Base-by-base conservation (phyloP, 1,140 invertebrate species). In the Apis dorsata region DNA sequence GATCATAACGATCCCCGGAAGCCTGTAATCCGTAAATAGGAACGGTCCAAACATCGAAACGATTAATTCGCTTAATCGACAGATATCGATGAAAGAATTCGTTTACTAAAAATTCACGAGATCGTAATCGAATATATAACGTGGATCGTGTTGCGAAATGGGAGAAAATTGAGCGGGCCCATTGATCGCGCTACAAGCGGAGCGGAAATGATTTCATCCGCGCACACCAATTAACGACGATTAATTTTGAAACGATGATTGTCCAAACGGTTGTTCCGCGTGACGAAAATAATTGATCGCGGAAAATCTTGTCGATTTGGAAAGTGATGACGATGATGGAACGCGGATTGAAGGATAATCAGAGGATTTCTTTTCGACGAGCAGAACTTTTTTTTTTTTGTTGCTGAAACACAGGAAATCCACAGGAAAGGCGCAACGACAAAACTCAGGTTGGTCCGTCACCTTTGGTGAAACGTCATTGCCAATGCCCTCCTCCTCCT, bases 391-490 rank as follows among this genome's bases (percentile, higher is more conserved):
- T 44, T 44, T 44, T 5, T 44, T 44, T 44, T 44, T 44, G 5
- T 5, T 44, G 5, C 5, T 44, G 34, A 44, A 44, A 44, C 34
- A 44, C 34, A 44, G 34, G 34, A 44, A 44, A 44, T 44, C 5
- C 34, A 7, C 34, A 12, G 28, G 10, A 66, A 77, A 65, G 57
- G 72, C 81, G 76, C 59, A 62, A 81, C 69, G 59, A 55, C 24
- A 55, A 66, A 65, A 3, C 24, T 44, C 51, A 44, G 34, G 34
- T 51, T 44, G 51, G 62, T 13, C 74, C 74, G 66, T 76, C 87
- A 80, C 80, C 77, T 83, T 88, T 80, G 72, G 75, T 49, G 87
- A 87, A 81, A 88, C 77, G 75, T 88, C 84, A 77, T 76, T 88
- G 79, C 78, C 83, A 77, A 77, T 49, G 66, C 71, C 79, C 53